Base-by-base conservation (phyloP, 2,113 vertebrate genomes). In the Cololabis saira region DNA sequence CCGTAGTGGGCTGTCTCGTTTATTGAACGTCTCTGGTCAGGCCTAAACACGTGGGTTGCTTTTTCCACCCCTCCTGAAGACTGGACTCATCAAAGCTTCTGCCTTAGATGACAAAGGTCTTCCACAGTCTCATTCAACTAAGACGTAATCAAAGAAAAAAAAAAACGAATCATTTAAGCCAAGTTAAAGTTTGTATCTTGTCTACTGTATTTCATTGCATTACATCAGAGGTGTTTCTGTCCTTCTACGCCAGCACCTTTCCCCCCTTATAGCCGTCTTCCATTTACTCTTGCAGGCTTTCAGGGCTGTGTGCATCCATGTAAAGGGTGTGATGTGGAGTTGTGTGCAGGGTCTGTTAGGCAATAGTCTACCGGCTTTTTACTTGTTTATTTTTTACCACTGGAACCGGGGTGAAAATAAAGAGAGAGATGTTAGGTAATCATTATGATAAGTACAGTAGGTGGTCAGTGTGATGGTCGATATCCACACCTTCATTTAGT, bases 371-470 rank as follows among this genome's bases (percentile, higher is more conserved):
- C 6, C 33, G 6, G 33, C 10, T 37, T 37, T 37, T 37, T 37
- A 9, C 10, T 37, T 37, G 33, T 81, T 71, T n/a, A 42, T 18
- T 4, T 13, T 30, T 40, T 9, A 13, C 14, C 43, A 22, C 8
- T 42, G 33, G 14, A 62, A 47, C 62, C 17, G 27, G 12, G 57
- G 61, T 56, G 21, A 50, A 70, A 78, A 78, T 61, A 37, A 78
- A 45, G 37, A 16, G 51, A 13, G 18, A 12, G 49, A 72, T 42
- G 67, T 52, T 62, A 45, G 53, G 51, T 76, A 74, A 67, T 67
- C 77, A 66, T 27, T 17, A 19, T 21, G 59, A 76, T 80, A 60
- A 72, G 62, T 70, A 44, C 17, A 55, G 37, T 5, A 18, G 13
- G 50, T 67, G 49, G 67, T 81, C 33, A 70, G 74, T 7, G 6